Percentiles rank a stretch among this genome's conserved stretches.
Evolutionary conservation across 1,140 invertebrate species (phyloP).

Genomic region (Ceratina australensis): DNA sequence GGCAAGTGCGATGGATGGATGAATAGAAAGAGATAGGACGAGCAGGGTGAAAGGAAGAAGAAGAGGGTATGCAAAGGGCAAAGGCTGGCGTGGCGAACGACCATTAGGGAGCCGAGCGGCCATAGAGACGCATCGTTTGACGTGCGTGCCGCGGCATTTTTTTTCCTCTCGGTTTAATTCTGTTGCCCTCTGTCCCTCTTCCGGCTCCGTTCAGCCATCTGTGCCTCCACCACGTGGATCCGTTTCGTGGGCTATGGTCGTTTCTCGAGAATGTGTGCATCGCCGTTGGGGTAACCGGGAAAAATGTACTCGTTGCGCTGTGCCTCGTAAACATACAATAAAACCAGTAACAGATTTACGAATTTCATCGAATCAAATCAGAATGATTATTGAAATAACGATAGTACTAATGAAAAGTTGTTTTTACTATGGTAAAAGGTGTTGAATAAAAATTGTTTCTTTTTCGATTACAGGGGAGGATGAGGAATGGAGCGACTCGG

Average conservation of each 20-base stretch:
- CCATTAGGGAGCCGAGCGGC: conserved; percentile 75
- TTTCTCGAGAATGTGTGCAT: conserved; percentile 38
- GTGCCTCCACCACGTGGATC: conserved; percentile 9
- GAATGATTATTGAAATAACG: too few relatives aligned
- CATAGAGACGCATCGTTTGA: conserved; percentile 66
- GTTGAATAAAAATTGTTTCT: neutral
- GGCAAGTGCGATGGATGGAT: conserved; percentile 32
- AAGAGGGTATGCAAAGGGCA: conserved; percentile 57
- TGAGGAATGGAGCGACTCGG: conserved; percentile 79
- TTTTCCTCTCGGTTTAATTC: conserved; percentile 3
- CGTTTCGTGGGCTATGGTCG: conserved; percentile 51
- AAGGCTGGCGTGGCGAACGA: conserved; percentile 65
- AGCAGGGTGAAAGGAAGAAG: conserved; percentile 44
- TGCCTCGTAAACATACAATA: too few relatives aligned
- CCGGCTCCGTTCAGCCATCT: conserved; percentile 12
- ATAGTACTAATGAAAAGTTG: neutral
- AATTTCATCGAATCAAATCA: neutral
- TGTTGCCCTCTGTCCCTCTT: conserved; percentile 12
- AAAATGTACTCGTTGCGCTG: conserved; percentile 27
- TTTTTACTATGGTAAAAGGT: neutral
- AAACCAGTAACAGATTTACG: too few relatives aligned
- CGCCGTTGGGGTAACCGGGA: conserved; percentile 5
- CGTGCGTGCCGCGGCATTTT: conserved; percentile 26
- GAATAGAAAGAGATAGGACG: conserved; percentile 60
- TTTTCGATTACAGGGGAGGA: conserved; percentile 74